A percentile compares a stretch with the other conserved stretches of the same genome.
These are phyloP conservation scores for Labia minor DNA, from an alignment of 2,888 invertebrate species.

Conservation along the genomic window DNA sequence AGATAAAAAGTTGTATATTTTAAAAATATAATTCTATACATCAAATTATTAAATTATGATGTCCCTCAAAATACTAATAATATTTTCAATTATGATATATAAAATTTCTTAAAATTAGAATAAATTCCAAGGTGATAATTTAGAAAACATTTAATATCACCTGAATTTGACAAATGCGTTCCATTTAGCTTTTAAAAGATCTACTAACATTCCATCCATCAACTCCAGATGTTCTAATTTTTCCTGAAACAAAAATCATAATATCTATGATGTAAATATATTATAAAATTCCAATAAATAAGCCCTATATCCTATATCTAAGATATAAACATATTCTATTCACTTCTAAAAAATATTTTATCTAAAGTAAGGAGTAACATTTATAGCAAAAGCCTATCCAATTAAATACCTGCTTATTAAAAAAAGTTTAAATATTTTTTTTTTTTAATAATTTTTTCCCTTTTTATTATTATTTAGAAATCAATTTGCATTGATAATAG, in stretches of 20 bases:
- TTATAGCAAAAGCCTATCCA: neutral
- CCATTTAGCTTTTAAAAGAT: conserved; percentile 94
- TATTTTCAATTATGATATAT: too few relatives aligned
- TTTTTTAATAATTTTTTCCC: neutral
- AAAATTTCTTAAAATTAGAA: too few relatives aligned
- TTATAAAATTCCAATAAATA: neutral
- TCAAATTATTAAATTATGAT: too few relatives aligned
- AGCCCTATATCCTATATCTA: neutral
- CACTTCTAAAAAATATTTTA: neutral
- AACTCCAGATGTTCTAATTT: conserved; percentile 89
- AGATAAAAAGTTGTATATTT: too few relatives aligned
- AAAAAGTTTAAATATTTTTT: neutral
- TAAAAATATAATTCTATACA: too few relatives aligned
- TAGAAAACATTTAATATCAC: too few relatives aligned
- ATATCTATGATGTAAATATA: neutral
- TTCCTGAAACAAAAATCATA: conserved; percentile 57
- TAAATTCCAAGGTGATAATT: too few relatives aligned
- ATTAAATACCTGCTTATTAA: neutral
- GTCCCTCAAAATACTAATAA: too few relatives aligned
- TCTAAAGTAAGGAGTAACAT: neutral
- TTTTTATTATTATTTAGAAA: conserved; percentile 23
- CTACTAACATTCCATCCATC: conserved; percentile 86
- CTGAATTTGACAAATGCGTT: conserved; percentile 66
- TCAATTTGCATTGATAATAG: too few relatives aligned
- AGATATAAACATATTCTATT: neutral